Conservation (phyloP, 2,797 vertebrate genomes). For the Pseudocheirus occidentalis region DNA sequence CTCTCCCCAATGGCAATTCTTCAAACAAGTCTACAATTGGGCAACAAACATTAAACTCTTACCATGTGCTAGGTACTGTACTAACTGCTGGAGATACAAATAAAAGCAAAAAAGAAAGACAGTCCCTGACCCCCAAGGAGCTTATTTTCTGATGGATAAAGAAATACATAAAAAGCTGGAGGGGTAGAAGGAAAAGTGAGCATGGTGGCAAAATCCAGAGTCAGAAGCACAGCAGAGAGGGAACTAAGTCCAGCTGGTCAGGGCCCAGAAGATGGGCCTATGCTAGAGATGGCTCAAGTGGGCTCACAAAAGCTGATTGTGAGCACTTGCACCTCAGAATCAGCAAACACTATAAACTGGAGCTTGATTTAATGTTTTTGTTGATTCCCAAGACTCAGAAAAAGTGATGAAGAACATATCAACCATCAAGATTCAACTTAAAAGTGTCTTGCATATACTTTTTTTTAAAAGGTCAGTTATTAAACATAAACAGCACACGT, state of each 20-base stretch:
- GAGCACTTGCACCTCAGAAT: not conserved
- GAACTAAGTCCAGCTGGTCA: not conserved
- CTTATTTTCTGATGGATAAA: not conserved
- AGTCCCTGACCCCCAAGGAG: not conserved
- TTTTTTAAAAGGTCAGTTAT: too few relatives aligned
- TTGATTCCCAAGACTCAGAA: not conserved
- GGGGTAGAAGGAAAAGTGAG: not conserved
- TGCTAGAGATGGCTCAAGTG: not conserved
- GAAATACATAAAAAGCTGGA: not conserved
- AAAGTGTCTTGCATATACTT: not conserved
- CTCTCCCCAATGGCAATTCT: not conserved
- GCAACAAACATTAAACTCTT: not conserved
- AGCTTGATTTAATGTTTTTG: not conserved
- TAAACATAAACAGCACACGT: too few relatives aligned
- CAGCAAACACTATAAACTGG: not conserved
- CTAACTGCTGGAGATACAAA: not conserved
- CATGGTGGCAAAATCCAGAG: not conserved
- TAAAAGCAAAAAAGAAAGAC: not conserved
- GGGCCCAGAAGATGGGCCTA: not conserved
- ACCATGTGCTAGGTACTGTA: not conserved
- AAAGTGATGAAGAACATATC: not conserved
- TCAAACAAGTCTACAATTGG: constrained; percentile 11
- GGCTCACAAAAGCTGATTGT: not conserved
- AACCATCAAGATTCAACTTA: not conserved
- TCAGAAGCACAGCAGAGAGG: not conserved